Base-by-base conservation (phyloP, 2,888 invertebrate species). In the Rhingia campestris region DNA sequence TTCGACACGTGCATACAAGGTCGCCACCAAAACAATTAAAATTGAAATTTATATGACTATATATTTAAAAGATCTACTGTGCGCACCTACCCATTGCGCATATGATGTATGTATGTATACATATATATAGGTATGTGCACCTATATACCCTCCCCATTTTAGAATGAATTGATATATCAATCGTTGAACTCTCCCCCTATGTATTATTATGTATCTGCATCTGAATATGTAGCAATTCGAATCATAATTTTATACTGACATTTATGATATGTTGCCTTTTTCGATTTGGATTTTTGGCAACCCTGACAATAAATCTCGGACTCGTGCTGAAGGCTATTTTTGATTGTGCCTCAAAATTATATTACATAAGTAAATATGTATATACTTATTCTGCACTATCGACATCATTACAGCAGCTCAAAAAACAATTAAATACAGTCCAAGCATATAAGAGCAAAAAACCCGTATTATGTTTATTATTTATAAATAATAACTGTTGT, bases 401-500 rank as follows among this genome's bases (percentile, higher is more conserved):
- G 67, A 67, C 75, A 66, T 67, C 67, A 67, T 67, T 59, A 51
- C 43, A 72, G n/a, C 53, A 53, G 41, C 41, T 9, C 9, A 39
- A 59, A 56, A 39, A 66, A 41, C 53, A 32, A 47, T 22, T n/a
- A 14, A 22, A 3, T 22, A 14, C 6, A 69, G 37, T 14, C n/a
- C 30, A 47, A 64, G 33, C 41, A 74, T 47, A 64, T 37, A 41
- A 56, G 35, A 51, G 39, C 49, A 41, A 63, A 61, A 74, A 64
- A 74, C 49, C 67, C 12, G 66, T 51, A 67, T 74, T 66, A 66
- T 75, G 43, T 49, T 66, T 75, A 74, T 74, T 74, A 64, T 63
- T 74, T 74, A 72, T 74, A 74, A 64, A 64, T 74, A 66, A 64
- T 74, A 74, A 74, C 74, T 66, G 74, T 74, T 49, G 64, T 74